Evolutionary conservation across 2,113 vertebrate species (phyloP).

Genomic region (Nettapus auritus): DNA sequence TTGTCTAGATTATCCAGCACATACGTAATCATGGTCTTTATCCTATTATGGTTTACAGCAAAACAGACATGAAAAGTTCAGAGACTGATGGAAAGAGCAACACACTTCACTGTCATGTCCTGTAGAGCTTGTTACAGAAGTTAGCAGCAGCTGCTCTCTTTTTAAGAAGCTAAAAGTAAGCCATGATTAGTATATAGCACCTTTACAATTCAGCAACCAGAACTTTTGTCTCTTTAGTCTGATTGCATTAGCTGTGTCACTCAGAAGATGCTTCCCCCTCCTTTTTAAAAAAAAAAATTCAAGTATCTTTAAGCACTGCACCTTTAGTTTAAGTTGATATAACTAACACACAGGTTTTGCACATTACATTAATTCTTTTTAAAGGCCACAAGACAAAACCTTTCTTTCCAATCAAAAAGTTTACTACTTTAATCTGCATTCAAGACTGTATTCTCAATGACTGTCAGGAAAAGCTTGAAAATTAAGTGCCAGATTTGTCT

Average conservation of each 20-base stretch:
- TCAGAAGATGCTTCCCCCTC: not conserved
- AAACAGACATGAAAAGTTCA: not conserved
- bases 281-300: not conserved
- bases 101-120: not conserved
- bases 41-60: not conserved
- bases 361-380: not conserved
- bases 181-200: not conserved
- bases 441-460: not conserved
- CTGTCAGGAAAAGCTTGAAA: not conserved
- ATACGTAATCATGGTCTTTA: not conserved
- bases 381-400: conserved; percentile 67
- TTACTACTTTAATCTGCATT: not conserved
- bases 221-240: not conserved
- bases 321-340: not conserved
- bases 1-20: not conserved
- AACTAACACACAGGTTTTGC: not conserved
- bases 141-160: not conserved
- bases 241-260: not conserved
- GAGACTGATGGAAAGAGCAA: not conserved
- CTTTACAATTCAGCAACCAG: not conserved
- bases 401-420: not conserved
- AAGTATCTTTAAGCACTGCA: conserved; percentile 49
- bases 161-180: not conserved
- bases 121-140: too few species aligned
- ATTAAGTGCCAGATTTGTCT: not conserved